Evolutionary conservation across 2,113 vertebrate genomes (phyloP).

Genomic region (Halcyon malimbica): DNA sequence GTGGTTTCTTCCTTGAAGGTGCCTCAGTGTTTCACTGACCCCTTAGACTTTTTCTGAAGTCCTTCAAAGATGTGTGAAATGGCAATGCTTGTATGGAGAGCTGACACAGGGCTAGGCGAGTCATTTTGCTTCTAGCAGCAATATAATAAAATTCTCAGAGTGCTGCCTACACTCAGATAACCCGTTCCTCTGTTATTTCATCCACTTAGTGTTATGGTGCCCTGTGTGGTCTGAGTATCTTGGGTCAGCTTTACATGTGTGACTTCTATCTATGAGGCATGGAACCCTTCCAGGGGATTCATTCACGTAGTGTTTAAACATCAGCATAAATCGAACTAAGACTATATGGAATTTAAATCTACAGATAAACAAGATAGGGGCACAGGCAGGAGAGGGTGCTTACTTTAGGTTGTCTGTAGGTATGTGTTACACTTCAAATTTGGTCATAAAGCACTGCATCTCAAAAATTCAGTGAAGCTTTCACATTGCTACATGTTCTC

Average conservation of each 20-base stretch:
- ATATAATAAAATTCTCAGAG: neutral
- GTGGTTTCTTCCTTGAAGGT: neutral
- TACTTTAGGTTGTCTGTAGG: neutral
- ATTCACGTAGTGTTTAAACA: neutral
- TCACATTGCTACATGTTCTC: neutral
- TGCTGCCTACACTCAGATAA: neutral
- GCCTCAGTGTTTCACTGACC: neutral
- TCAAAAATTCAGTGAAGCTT: neutral
- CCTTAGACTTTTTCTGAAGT: neutral
- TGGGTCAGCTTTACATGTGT: neutral
- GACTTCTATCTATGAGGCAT: neutral
- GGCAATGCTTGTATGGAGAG: neutral
- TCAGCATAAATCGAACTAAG: neutral
- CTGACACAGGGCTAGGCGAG: neutral
- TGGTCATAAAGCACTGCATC: neutral
- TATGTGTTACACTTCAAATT: neutral
- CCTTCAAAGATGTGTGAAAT: neutral
- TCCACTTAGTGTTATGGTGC: neutral
- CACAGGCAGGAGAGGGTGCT: neutral
- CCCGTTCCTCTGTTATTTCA: neutral
- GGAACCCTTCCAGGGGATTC: neutral
- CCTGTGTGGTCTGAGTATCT: rapidly evolving
- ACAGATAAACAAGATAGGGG: neutral
- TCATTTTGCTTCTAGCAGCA: neutral
- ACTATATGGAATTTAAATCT: neutral